Conservation (phyloP, 2,113 vertebrate genomes). For the Daboia siamensis region DNA sequence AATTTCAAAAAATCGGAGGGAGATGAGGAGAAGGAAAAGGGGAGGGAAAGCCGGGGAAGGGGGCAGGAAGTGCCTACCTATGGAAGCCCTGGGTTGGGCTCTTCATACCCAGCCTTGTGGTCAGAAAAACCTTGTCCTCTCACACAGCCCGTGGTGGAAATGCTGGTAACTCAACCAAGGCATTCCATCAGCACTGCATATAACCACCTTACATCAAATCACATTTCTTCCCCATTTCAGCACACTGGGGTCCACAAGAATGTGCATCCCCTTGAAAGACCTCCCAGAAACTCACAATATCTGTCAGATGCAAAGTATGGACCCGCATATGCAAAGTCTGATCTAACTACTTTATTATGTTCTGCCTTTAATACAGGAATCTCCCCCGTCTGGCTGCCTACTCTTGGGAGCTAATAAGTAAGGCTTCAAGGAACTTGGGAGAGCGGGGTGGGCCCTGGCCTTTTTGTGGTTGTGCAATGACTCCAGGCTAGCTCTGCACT, state of each 20-base stretch:
- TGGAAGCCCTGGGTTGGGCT: not conserved
- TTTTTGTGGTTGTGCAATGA: not conserved
- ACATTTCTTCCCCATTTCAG: not conserved
- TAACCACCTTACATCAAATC: slow-evolving; percentile 45
- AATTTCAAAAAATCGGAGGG: slow-evolving; percentile 27
- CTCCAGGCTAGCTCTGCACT: not conserved
- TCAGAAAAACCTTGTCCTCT: not conserved
- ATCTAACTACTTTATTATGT: not conserved
- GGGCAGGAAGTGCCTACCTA: slow-evolving; percentile 46
- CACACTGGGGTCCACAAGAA: not conserved
- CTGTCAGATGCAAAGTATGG: not conserved
- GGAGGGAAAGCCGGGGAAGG: slow-evolving; percentile 73
- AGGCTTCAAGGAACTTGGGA: not conserved
- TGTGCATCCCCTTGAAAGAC: not conserved
- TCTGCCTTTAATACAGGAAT: not conserved
- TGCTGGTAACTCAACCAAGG: slow-evolving; percentile 31
- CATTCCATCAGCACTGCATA: slow-evolving; percentile 46
- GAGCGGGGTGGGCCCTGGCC: not conserved
- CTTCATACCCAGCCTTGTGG: slow-evolving; percentile 27
- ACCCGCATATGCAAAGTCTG: not conserved
- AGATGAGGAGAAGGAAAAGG: slow-evolving; percentile 71
- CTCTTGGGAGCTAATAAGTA: not conserved
- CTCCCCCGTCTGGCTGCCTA: not conserved
- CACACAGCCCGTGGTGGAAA: not conserved
- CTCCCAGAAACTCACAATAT: not conserved